Conservation (phyloP, 2,113 vertebrate genomes). For the Macquaria ambigua region DNA sequence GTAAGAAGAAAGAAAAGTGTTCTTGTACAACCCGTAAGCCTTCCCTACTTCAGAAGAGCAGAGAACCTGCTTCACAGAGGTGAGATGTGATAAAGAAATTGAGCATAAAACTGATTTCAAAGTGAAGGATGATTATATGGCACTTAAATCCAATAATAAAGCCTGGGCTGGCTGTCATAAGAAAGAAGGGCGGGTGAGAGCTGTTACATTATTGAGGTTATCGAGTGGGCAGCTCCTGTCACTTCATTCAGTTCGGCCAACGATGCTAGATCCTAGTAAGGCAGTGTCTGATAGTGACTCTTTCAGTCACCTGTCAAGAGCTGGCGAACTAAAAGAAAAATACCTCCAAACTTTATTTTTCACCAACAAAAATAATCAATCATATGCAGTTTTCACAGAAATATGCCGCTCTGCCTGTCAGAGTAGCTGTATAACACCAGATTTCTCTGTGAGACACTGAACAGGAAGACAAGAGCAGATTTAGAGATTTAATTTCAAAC, state of each 20-base stretch:
- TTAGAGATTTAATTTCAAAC: neutral
- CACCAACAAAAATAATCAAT: slow-evolving; percentile 4
- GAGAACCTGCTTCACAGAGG: slow-evolving; percentile 1
- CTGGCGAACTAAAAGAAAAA: neutral
- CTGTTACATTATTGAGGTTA: slow-evolving; percentile 17
- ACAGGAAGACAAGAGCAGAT: neutral
- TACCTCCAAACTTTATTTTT: neutral
- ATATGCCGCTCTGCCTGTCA: neutral
- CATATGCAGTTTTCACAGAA: neutral
- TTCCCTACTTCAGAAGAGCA: neutral
- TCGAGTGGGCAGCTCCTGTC: slow-evolving; percentile 48
- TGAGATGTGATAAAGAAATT: slow-evolving; percentile 31
- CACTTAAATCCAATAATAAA: slow-evolving; percentile 48
- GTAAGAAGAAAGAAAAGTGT: neutral
- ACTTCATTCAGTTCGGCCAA: slow-evolving; percentile 27
- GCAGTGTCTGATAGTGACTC: neutral
- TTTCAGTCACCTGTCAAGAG: slow-evolving; percentile 36
- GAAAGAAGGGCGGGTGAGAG: neutral
- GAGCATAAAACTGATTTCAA: slow-evolving; percentile 34
- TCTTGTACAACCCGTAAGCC: slow-evolving; percentile 28
- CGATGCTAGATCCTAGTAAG: neutral
- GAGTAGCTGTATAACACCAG: neutral
- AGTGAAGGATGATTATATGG: slow-evolving; percentile 33
- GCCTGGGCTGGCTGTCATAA: slow-evolving; percentile 16
- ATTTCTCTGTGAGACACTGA: neutral